Conservation (phyloP, 2,888 invertebrate species). For the Dexiosoma caninum region DNA sequence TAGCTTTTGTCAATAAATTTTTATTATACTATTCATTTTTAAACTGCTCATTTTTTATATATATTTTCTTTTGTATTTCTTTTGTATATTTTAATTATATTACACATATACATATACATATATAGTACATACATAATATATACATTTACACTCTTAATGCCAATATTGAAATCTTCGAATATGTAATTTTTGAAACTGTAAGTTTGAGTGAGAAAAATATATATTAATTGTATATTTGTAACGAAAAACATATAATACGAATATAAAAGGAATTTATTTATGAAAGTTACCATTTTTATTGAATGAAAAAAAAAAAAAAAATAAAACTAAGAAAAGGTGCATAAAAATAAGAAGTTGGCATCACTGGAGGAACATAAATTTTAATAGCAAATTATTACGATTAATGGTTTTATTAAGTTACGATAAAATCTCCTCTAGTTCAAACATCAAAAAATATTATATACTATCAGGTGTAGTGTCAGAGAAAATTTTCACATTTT, state of each 20-base stretch:
- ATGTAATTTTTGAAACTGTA: conserved; percentile 11
- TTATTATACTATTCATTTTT: too few relatives aligned
- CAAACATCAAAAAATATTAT: too few relatives aligned
- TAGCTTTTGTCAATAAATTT: too few relatives aligned
- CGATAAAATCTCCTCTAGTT: too few relatives aligned
- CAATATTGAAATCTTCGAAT: conserved; percentile 40
- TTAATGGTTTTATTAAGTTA: background rate
- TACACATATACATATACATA: conserved; percentile 18
- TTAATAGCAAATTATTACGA: background rate
- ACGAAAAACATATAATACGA: background rate
- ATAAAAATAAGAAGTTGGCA: background rate
- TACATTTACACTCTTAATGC: too few relatives aligned
- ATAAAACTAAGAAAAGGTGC: too few relatives aligned
- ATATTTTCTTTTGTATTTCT: conserved; percentile 1
- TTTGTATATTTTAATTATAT: conserved; percentile 4
- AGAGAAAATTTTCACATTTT: too few relatives aligned
- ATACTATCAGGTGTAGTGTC: too few relatives aligned
- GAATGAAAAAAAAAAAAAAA: too few relatives aligned
- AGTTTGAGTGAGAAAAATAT: conserved; percentile 56
- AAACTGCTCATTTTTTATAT: background rate
- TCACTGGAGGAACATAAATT: background rate
- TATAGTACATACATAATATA: background rate
- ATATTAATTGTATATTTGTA: background rate
- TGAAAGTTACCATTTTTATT: background rate
- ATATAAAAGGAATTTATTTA: background rate